Base-by-base conservation (phyloP, 64 coral and sea anemone genomes). In the Actinia equina region DNA sequence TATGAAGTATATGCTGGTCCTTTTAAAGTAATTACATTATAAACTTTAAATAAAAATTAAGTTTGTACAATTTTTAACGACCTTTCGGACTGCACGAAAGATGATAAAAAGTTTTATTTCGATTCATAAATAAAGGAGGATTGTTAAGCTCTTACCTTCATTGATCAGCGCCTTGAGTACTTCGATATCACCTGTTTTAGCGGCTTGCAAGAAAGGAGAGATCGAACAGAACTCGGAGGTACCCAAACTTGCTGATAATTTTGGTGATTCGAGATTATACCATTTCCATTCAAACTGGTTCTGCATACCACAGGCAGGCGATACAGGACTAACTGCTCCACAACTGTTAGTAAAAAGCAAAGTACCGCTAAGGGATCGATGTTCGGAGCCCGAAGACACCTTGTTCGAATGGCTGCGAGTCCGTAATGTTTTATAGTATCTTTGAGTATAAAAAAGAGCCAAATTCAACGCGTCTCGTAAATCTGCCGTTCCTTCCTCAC, bases 281-380 rank as follows among this genome's bases (percentile, higher is more conserved):
- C 94, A 96, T 79, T 96, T 96, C 94, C 94, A 96, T 23, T 96
- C 88, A 83, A 96, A 96, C 15, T 84, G 77, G 83, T 96, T 90
- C 23, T 56, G 94, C 55, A 82, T 71, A 45, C 84, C 91, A 93
- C 94, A 96, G 26, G 94, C 94, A 8, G 91, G 94, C 20, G 91
- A 93, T 43, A 96, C 85, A 26, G 94, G 94, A 44, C 94, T 93
- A 7, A 93, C 53, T 19, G 82, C 91, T 56, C 94, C 94, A 83
- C 69, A 88, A 53, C 80, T 92, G 64, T 79, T 92, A 25, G 85
- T 93, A 44, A 96, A 87, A 88, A 96, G 27, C 41, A 96, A 55
- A 59, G 86, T 93, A 93, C 91, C 91, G 83, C 94, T 87, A 8
- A 88, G 44, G 8, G 89, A 92, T 63, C 84, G 91, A 4, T 64